A percentile compares a stretch with the other conserved stretches of the same genome.
Evolutionary conservation across 2,113 vertebrate genomes (phyloP).

Genomic region (Myocastor coypus): DNA sequence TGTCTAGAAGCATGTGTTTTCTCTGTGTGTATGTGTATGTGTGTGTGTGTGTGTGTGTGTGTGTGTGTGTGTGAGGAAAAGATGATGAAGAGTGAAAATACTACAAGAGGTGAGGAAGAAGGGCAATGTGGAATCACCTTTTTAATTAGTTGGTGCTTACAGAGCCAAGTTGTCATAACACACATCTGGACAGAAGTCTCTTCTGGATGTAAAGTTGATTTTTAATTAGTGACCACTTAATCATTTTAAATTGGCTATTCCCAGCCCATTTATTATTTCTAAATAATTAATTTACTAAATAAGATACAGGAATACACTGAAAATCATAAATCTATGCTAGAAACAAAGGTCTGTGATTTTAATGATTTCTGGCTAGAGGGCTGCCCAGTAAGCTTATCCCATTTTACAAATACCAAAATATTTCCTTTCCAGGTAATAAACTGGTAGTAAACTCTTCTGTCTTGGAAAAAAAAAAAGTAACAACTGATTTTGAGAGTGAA

Average conservation of each 20-base stretch:
- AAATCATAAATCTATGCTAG: constrained; percentile 13
- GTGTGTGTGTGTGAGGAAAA: not conserved
- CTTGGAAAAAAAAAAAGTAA: not conserved
- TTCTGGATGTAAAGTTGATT: constrained; percentile 83
- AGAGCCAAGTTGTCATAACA: constrained; percentile 66
- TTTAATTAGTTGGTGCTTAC: constrained; percentile 64
- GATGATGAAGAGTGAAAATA: not conserved
- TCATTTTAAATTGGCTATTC: constrained; percentile 87
- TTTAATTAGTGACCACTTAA: constrained; percentile 87
- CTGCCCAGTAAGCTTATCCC: not conserved
- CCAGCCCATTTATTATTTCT: constrained; percentile 67
- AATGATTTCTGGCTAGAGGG: constrained; percentile 33
- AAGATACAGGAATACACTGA: constrained; percentile 68
- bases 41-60: not conserved
- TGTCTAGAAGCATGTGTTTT: not conserved
- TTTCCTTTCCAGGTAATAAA: not conserved
- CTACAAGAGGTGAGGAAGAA: not conserved
- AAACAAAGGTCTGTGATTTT: constrained; percentile 58
- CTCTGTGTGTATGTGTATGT: not conserved
- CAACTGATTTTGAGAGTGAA: not conserved
- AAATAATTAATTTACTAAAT: constrained; percentile 74
- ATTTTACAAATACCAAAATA: constrained; percentile 17
- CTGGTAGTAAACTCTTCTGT: not conserved
- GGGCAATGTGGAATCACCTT: constrained; percentile 26
- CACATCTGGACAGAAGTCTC: constrained; percentile 83